phyloP scores from a whole-genome alignment of 2,113 vertebrate species.

The Ibidorhyncha struthersii region DNA sequence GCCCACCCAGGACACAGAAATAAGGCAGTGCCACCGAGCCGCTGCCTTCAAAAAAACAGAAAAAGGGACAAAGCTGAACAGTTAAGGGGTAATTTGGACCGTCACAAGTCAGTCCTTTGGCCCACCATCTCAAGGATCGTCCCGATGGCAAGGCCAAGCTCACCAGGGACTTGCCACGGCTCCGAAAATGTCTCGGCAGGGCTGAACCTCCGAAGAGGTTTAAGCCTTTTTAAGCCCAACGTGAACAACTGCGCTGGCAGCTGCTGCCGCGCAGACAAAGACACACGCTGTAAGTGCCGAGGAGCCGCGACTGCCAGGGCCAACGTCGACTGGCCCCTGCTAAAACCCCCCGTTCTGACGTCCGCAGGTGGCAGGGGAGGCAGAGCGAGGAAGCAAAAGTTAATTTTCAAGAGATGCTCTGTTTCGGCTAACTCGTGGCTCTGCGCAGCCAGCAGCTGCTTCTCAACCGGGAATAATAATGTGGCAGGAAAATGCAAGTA shows the following conservation, averaged over 20 bases:
- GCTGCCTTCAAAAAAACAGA: not conserved
- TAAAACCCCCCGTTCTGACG: not conserved
- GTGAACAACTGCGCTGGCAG: not conserved
- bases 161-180: not conserved
- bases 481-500: not conserved
- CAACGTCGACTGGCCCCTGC: not conserved
- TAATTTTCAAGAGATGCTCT: not conserved
- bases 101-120: accelerated
- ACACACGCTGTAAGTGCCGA: not conserved
- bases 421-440: not conserved
- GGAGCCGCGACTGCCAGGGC: not conserved
- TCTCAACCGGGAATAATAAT: not conserved
- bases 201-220: not conserved
- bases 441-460: not conserved
- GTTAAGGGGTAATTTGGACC: not conserved
- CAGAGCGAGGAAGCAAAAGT: too few species aligned
- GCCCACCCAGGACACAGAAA: too few species aligned
- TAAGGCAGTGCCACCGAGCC: not conserved
- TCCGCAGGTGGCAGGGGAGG: not conserved
- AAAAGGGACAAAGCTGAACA: too few species aligned
- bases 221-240: not conserved
- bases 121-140: accelerated
- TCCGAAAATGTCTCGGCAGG: not conserved
- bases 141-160: not conserved
- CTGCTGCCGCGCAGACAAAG: not conserved